phyloP scores from a whole-genome alignment of 2,113 vertebrate genomes.

The Nymphicus hollandicus region DNA sequence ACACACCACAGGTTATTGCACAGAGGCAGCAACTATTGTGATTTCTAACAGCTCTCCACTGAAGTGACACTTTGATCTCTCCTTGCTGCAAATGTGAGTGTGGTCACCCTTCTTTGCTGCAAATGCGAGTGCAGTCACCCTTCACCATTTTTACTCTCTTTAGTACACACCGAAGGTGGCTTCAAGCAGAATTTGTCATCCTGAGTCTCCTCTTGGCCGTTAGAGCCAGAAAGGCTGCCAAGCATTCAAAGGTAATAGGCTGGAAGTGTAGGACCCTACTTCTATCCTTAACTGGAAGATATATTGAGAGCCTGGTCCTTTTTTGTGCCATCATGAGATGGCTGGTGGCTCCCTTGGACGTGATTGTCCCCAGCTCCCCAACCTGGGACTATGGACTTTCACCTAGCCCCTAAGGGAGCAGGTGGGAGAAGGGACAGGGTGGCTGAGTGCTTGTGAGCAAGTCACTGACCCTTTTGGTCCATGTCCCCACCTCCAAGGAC shows the following conservation, averaged over 20 bases:
- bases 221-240: background rate
- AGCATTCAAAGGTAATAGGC: background rate
- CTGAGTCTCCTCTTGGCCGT: fast-evolving
- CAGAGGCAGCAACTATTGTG: background rate
- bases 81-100: background rate
- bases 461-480: background rate
- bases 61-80: background rate
- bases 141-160: background rate
- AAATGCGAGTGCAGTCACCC: background rate
- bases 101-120: background rate
- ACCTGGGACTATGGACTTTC: background rate
- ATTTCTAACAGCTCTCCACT: background rate
- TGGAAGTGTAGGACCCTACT: background rate
- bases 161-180: background rate
- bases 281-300: background rate
- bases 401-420: background rate
- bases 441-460: background rate
- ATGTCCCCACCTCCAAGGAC: background rate
- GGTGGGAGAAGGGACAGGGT: fast-evolving
- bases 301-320: background rate
- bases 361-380: background rate
- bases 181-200: background rate
- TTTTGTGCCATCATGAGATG: background rate
- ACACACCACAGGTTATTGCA: background rate
- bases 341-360: background rate